These are phyloP conservation scores for Endomychus coccineus DNA, from an alignment of 2,888 invertebrate species.

Conservation along the genomic window DNA sequence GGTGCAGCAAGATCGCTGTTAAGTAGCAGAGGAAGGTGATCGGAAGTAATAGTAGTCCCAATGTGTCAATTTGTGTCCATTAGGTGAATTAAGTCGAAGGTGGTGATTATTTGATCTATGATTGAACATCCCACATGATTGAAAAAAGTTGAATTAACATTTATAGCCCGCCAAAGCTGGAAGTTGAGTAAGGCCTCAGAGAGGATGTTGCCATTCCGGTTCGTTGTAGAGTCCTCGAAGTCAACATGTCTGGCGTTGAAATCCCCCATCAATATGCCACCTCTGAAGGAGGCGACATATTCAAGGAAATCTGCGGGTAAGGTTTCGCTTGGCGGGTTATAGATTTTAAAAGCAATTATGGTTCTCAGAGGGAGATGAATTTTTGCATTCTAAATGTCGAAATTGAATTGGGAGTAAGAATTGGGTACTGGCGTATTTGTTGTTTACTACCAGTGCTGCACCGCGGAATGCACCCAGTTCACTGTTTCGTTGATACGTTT, in stretches of 20 bases:
- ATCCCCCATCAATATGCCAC: neutral
- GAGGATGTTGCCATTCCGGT: neutral
- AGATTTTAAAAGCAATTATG: neutral
- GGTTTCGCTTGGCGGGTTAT: neutral
- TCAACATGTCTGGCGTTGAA: neutral
- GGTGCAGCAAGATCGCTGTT: neutral
- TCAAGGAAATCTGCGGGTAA: neutral
- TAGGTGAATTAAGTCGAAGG: too few relatives aligned
- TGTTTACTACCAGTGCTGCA: neutral
- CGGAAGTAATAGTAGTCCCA: too few relatives aligned
- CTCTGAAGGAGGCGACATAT: neutral
- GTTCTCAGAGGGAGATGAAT: neutral
- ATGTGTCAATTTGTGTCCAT: too few relatives aligned
- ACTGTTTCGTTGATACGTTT: neutral
- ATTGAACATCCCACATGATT: too few relatives aligned
- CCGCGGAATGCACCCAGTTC: neutral
- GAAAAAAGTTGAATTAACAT: too few relatives aligned
- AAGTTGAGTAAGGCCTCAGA: too few relatives aligned
- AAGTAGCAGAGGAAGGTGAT: neutral
- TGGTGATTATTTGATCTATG: too few relatives aligned
- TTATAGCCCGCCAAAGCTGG: too few relatives aligned
- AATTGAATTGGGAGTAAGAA: neutral
- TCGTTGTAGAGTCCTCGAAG: neutral
- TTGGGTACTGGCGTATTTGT: neutral
- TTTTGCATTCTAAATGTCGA: neutral